Percentiles rank a stretch among this genome's conserved stretches.
phyloP scores from a whole-genome alignment of 2,797 vertebrate genomes.

The Helarctos malayanus region DNA sequence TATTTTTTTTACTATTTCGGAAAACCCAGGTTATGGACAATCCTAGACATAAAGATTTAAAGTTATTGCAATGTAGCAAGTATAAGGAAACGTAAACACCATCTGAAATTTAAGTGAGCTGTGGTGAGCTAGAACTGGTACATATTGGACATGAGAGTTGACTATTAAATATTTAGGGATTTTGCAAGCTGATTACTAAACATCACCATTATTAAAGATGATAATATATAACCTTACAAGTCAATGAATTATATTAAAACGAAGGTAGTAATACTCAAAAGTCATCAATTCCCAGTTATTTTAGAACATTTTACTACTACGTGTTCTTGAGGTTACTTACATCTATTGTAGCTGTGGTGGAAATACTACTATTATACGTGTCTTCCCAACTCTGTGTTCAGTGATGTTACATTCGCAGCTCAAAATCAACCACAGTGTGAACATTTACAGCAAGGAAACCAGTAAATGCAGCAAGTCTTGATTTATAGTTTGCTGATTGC shows the following conservation, averaged over 20 bases:
- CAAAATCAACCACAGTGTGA: not conserved
- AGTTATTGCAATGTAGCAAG: not conserved
- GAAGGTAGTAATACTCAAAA: not conserved
- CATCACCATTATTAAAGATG: not conserved
- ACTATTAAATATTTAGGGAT: not conserved
- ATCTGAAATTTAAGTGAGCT: not conserved
- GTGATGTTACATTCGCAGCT: not conserved
- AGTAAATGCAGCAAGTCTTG: not conserved
- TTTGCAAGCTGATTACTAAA: not conserved
- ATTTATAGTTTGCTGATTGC: not conserved
- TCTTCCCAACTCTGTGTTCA: not conserved
- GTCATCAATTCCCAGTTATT: not conserved
- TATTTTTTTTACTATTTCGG: constrained; percentile 5
- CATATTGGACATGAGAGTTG: not conserved
- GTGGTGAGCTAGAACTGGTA: not conserved
- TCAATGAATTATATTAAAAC: constrained; percentile 7
- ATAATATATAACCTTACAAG: not conserved
- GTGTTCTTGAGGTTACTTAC: not conserved
- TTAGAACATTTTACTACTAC: not conserved
- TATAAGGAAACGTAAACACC: not conserved
- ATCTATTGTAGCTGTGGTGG: not conserved
- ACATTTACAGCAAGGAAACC: not conserved
- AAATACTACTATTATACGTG: not conserved
- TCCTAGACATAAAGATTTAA: not conserved
- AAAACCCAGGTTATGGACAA: not conserved